Conservation (phyloP, 2,797 vertebrate species). For the Pagetopsis macropterus region DNA sequence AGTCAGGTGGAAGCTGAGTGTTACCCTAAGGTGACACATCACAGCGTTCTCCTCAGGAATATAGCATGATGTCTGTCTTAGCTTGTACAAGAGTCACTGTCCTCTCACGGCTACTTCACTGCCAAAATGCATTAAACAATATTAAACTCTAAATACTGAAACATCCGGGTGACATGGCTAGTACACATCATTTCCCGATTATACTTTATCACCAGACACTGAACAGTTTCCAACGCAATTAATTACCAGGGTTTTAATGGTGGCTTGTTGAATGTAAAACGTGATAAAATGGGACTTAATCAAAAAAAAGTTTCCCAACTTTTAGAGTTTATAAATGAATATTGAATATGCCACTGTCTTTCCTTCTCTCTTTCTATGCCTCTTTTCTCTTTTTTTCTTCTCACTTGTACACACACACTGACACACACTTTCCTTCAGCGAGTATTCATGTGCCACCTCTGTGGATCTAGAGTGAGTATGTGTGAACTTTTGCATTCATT, state of each 20-base stretch:
- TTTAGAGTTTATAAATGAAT: slow-evolving; percentile 72
- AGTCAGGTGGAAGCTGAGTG: slow-evolving; percentile 62
- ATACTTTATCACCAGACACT: slow-evolving; percentile 77
- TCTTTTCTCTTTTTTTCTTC: neutral
- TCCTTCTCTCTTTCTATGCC: neutral
- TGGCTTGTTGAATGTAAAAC: slow-evolving; percentile 71
- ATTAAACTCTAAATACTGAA: slow-evolving; percentile 76
- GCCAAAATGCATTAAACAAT: slow-evolving; percentile 78
- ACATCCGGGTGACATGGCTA: slow-evolving; percentile 60
- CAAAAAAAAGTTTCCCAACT: slow-evolving; percentile 80
- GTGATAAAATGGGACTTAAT: slow-evolving; percentile 82
- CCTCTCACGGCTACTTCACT: slow-evolving; percentile 51
- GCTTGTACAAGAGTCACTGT: slow-evolving; percentile 58
- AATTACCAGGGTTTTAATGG: slow-evolving; percentile 76
- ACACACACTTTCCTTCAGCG: slow-evolving; percentile 12
- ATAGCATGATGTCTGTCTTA: slow-evolving; percentile 55
- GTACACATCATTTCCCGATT: slow-evolving; percentile 67
- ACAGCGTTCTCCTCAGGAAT: slow-evolving; percentile 60
- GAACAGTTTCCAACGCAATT: slow-evolving; percentile 83
- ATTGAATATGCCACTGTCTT: slow-evolving; percentile 51
- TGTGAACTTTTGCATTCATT: slow-evolving; percentile 62
- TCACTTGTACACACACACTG: slow-evolving; percentile 25
- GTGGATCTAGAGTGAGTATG: slow-evolving; percentile 29
- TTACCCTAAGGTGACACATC: slow-evolving; percentile 74
- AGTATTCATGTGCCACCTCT: slow-evolving; percentile 37